Conservation (phyloP, 2,113 vertebrate species). For the Bubo blakistoni region DNA sequence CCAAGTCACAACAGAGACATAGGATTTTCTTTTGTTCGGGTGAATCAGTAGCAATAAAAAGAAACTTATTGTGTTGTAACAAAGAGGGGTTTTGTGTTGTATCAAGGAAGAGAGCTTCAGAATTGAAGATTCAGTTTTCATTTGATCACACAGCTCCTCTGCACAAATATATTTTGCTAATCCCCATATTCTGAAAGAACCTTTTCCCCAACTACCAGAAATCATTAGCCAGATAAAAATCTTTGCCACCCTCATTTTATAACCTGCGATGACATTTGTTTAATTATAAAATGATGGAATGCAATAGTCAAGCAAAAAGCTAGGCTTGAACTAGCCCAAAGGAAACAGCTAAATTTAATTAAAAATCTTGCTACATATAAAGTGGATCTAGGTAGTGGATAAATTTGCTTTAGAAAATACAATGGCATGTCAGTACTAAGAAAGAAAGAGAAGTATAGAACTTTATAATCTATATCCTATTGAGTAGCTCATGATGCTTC, state of each 20-base stretch:
- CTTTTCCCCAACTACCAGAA: not conserved
- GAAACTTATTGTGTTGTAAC: not conserved
- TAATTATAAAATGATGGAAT: not conserved
- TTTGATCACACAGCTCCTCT: not conserved
- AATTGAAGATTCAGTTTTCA: conserved; percentile 3
- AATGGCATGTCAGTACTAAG: not conserved
- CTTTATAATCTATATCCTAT: not conserved
- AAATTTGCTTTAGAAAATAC: not conserved
- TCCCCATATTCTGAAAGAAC: not conserved
- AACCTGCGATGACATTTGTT: not conserved
- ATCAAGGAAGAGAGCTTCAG: not conserved
- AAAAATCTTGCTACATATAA: not conserved
- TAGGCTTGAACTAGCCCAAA: not conserved
- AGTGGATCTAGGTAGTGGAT: not conserved
- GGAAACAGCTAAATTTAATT: not conserved
- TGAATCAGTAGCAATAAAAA: not conserved
- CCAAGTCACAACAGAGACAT: not conserved
- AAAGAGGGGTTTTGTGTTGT: not conserved
- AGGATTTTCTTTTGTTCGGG: not conserved
- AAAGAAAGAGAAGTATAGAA: not conserved
- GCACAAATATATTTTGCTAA: conserved; percentile 3
- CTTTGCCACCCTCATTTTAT: not conserved
- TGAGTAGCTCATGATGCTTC: not conserved
- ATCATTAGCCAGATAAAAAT: conserved; percentile 17
- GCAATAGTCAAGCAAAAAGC: not conserved